Conservation (phyloP, 2,888 invertebrate genomes). For the Arge pagana region DNA sequence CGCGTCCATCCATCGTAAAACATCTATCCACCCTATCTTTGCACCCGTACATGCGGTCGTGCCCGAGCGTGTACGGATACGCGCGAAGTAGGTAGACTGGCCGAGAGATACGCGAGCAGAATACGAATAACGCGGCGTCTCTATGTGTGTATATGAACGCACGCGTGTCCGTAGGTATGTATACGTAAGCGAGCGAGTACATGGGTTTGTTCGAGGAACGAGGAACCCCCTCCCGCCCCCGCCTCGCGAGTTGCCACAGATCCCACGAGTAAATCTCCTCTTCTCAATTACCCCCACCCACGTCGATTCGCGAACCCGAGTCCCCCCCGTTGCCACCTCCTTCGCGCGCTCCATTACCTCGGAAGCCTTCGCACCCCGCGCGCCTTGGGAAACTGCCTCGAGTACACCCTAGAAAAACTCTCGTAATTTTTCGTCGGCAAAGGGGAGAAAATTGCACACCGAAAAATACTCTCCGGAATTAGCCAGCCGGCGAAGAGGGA, state of each 20-base stretch:
- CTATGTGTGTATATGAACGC: too few species aligned
- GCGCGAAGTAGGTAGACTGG: too few species aligned
- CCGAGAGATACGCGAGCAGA: too few species aligned
- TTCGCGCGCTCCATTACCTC: constrained; percentile 28
- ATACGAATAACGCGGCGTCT: too few species aligned
- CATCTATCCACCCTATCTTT: constrained; percentile 3
- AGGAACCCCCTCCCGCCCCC: constrained; percentile 9
- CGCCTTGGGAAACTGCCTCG: constrained; percentile 23
- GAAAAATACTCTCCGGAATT: constrained; percentile 22
- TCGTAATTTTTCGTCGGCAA: constrained; percentile 20
- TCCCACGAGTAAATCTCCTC: constrained; percentile 53
- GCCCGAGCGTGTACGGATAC: not conserved
- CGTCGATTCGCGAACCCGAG: constrained; percentile 14
- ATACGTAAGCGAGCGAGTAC: constrained; percentile 13
- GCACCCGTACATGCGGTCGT: not conserved
- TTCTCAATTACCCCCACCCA: constrained; percentile 54
- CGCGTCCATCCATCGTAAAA: too few species aligned
- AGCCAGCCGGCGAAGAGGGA: constrained; percentile 20
- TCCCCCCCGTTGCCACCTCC: constrained; percentile 21
- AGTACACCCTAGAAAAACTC: constrained; percentile 21
- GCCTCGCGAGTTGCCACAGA: constrained; percentile 16
- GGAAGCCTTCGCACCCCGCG: constrained; percentile 24
- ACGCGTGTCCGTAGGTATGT: constrained; percentile 1
- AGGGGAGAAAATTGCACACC: constrained; percentile 18
- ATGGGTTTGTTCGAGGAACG: constrained; percentile 3